A percentile compares a stretch with the other conserved stretches of the same genome.
Conservation (phyloP, 2,113 vertebrate genomes). For the Lontra canadensis region DNA sequence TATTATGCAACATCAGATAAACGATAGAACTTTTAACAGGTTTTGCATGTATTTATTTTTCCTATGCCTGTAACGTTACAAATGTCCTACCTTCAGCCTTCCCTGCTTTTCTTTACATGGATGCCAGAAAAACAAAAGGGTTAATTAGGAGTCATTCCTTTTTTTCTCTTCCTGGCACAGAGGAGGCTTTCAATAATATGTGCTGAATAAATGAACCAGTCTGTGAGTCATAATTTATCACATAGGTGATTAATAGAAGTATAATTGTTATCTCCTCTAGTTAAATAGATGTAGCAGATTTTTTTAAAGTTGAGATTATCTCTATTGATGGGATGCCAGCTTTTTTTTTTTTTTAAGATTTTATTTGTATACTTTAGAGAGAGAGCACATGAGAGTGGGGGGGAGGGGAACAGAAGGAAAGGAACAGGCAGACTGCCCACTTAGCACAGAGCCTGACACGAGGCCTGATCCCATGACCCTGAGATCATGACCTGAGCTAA, state of each 20-base stretch:
- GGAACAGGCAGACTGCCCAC: background rate
- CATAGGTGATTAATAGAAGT: background rate
- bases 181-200: background rate
- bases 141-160: background rate
- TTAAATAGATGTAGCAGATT: background rate
- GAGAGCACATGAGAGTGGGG: background rate
- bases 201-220: background rate
- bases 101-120: background rate
- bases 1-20: background rate
- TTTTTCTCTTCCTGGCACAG: background rate
- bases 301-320: background rate
- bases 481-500: background rate
- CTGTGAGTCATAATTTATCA: constrained; percentile 7
- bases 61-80: background rate
- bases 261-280: background rate
- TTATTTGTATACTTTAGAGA: background rate
- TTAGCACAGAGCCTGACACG: background rate
- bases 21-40: background rate
- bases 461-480: background rate
- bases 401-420: background rate
- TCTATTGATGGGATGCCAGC: background rate
- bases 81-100: background rate
- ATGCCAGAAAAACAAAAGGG: background rate
- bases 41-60: background rate
- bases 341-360: background rate